Evolutionary conservation across 2,888 invertebrate species (phyloP), one percentile per base, ranked within the genome.

Genomic region (Coenonympha arcania): DNA sequence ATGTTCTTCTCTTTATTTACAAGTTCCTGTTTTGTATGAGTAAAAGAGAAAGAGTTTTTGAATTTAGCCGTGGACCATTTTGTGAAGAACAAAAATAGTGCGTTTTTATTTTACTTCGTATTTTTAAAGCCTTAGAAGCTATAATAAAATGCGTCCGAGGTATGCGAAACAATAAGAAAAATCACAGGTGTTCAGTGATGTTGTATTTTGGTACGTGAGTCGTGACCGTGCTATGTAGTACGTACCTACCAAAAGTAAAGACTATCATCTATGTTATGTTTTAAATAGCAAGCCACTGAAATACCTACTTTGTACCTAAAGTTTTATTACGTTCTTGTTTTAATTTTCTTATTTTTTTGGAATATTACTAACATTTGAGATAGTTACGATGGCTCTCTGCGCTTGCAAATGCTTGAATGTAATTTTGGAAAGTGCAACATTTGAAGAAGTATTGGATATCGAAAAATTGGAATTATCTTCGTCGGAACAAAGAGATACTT

Each of bases 351-450:
- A 69, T 67, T 68, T 73, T n/a, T 76, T 66, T 61, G 62, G 62
- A 62, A 48, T 60, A 62, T 62, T 66, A 61, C 55, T 42, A 53
- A 50, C 52, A 55, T 50, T 57, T 60, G 61, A 68, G 65, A 56
- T 54, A 59, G 55, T 59, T 57, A 84, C 66, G 66, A 89, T 89
- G 89, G 83, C 90, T 77, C 74, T 85, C 67, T 84, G 73, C 73
- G 89, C 91, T 69, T 94, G 94, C 84, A 91, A 92, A 87, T 94
- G 94, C 79, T 80, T 93, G 68, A 94, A 94, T 83, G 88, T 92
- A 64, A 84, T 87, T 62, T 86, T 92, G 62, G 89, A 89, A 76
- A 84, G 89, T 68, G 89, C 88, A 69, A 87, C 87, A 73, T 70
- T 81, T 65, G 85, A 90, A 69, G 86, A 86, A 64, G 83, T 86